Evolutionary conservation across 1,140 invertebrate species (phyloP).

Genomic region (Hyles vespertilio): DNA sequence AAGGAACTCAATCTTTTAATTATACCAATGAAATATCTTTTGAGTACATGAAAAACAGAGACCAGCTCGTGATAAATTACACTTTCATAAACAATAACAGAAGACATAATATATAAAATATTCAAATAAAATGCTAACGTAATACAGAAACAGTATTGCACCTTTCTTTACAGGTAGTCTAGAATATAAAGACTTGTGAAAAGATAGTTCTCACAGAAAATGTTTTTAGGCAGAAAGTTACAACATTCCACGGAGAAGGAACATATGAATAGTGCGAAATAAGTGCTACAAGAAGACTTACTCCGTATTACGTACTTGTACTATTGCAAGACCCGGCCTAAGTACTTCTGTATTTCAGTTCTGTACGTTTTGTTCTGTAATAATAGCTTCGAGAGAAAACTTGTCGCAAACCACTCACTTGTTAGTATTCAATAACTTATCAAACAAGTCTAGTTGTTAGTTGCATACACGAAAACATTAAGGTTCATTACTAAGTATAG

Average conservation of each 20-base stretch:
- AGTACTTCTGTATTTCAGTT: slow-evolving; percentile 32
- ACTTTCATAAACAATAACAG: slow-evolving; percentile 44
- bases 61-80: slow-evolving; percentile 65
- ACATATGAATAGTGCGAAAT: slow-evolving; percentile 42
- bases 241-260: background rate
- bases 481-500: slow-evolving; percentile 47
- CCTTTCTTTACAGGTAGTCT: too few relatives aligned
- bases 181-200: background rate
- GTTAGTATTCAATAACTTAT: slow-evolving; percentile 59
- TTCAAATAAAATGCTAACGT: slow-evolving; percentile 53
- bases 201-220: too few relatives aligned
- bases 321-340: slow-evolving; percentile 70
- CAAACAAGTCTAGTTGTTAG: slow-evolving; percentile 66
- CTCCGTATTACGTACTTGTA: slow-evolving; percentile 16
- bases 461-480: slow-evolving; percentile 59
- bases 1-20: slow-evolving; percentile 38
- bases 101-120: slow-evolving; percentile 29
- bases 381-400: slow-evolving; percentile 44
- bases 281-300: slow-evolving; percentile 40
- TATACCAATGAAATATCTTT: slow-evolving; percentile 54
- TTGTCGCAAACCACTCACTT: slow-evolving; percentile 62
- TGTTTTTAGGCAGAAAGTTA: too few relatives aligned
- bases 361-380: slow-evolving; percentile 13
- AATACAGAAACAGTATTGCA: slow-evolving; percentile 42
- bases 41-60: slow-evolving; percentile 68